Conservation (phyloP, 2,888 invertebrate species). For the Philaethria dido region DNA sequence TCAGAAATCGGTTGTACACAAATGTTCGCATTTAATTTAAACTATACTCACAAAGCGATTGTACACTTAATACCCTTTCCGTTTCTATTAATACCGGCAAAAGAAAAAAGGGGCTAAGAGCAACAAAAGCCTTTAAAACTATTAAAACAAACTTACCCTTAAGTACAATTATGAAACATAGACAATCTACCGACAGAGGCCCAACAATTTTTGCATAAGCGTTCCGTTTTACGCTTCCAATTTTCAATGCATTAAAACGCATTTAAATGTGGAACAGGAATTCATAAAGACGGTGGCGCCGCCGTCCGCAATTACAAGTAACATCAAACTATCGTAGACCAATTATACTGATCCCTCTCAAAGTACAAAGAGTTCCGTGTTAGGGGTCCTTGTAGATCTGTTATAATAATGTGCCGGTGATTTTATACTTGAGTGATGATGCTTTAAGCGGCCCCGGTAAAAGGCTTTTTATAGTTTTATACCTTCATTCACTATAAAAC, state of each 20-base stretch:
- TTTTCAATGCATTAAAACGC: constrained; percentile 51
- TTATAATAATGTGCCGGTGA: constrained; percentile 52
- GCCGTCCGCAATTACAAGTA: constrained; percentile 50
- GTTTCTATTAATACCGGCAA: constrained; percentile 41
- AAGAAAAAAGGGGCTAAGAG: constrained; percentile 41
- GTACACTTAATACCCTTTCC: constrained; percentile 43
- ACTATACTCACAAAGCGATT: constrained; percentile 40
- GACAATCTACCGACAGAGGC: constrained; percentile 44
- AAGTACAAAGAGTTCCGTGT: constrained; percentile 46
- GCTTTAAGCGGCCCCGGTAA: constrained; percentile 52
- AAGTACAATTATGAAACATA: constrained; percentile 45
- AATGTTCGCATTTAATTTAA: constrained; percentile 41
- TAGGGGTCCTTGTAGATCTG: constrained; percentile 44
- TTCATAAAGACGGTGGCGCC: constrained; percentile 51
- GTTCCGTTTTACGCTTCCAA: constrained; percentile 46
- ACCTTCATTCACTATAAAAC: constrained; percentile 50
- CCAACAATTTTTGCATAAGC: constrained; percentile 43
- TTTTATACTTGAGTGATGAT: constrained; percentile 56
- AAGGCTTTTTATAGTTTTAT: constrained; percentile 59
- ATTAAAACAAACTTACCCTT: constrained; percentile 46
- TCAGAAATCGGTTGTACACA: constrained; percentile 43
- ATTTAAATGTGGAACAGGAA: constrained; percentile 55
- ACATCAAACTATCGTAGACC: constrained; percentile 51
- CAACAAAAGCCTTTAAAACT: constrained; percentile 43
- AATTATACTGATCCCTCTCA: constrained; percentile 45